Base-by-base conservation (phyloP, 1,140 invertebrate genomes). In the Wiebesia pumilae region DNA sequence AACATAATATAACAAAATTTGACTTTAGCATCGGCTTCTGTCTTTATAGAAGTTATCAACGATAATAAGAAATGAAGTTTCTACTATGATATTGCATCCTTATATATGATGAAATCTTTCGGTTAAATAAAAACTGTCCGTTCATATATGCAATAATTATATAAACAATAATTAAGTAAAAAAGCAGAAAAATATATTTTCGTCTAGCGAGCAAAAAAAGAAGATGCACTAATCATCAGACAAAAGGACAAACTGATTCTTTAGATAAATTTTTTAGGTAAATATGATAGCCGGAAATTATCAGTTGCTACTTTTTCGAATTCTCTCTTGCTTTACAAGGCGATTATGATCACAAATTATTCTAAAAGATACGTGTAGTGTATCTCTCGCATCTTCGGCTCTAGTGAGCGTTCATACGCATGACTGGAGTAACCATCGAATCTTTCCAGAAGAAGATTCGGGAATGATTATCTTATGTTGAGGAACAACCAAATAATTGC, bases 181-280 rank as follows among this genome's bases (percentile, higher is more conserved):
- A 47, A 54, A 54, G 51, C 7, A 54, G 51, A 54, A 21, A 54
- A 54, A 6, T 21, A 21, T 12, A 54, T 16, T 47, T 16, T 16
- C 51, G 19, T 19, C 51, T 54, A 6, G 16, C 10, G 19, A 54
- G 51, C 51, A 54, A 54, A 54, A 16, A 21, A 9, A 6, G 51
- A 54, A 12, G 9, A 54, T 2, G 51, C 51, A 16, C 19, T 16
- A 65, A 7, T 3, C 62, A n/a, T n/a, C 24, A 65, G 67, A 33
- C n/a, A 80, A 62, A 62, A 62, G 51, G 30, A 1, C 51, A 21
- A 80, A 80, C 30, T 62, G 78, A 80, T 62, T 80, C 51, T 21
- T 80, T 24, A 27, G 51, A 47, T n/a, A n/a, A n/a, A n/a, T n/a
- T n/a, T n/a, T n/a, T n/a, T n/a, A n/a, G 51, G 78, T 43, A 40